Conservation (phyloP, 2,113 vertebrate species). For the Xenopus tropicalis region UCB_Xtro_10.0 CM004444.2:156857501-156858000, state of each 20-base stretch:
- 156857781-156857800: constrained; percentile 17
- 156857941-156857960: constrained; percentile 11
- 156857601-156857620: constrained; percentile 41
- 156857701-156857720: not conserved
- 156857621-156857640: constrained; percentile 53
- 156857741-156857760: too few relatives aligned
- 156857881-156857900: constrained; percentile 7
- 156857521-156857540: not conserved
- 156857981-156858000: too few relatives aligned
- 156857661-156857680: constrained; percentile 39
- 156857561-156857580: constrained; percentile 34
- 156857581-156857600: constrained; percentile 36
- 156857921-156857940: not conserved
- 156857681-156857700: not conserved
- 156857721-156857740: not conserved
- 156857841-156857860: not conserved
- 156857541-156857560: constrained; percentile 3
- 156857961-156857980: constrained; percentile 10
- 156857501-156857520: too few relatives aligned
- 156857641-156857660: constrained; percentile 45
- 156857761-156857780: not conserved
- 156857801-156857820: not conserved
- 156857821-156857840: not conserved
- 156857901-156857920: not conserved
- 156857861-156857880: constrained; percentile 8